Conservation (phyloP, 2,797 vertebrate genomes). For the Pyrocephalus nanus region DNA sequence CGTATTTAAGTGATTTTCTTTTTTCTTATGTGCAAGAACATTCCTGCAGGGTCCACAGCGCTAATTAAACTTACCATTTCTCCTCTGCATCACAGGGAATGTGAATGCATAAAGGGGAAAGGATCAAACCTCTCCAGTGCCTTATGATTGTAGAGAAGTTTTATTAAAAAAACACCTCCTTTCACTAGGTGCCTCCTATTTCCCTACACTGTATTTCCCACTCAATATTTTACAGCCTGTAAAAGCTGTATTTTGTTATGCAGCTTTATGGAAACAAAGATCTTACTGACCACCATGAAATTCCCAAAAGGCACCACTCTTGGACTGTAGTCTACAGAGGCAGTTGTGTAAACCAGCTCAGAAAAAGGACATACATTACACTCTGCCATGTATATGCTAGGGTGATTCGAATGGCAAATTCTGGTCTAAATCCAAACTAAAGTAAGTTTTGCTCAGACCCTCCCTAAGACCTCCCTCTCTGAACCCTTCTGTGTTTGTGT, state of each 20-base stretch:
- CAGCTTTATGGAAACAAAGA: constrained; percentile 54
- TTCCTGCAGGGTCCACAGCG: background rate
- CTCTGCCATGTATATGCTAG: constrained; percentile 46
- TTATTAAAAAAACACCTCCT: constrained; percentile 22
- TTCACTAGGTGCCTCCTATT: constrained; percentile 22
- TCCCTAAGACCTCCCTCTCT: background rate
- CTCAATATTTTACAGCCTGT: constrained; percentile 50
- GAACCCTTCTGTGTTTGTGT: constrained; percentile 28
- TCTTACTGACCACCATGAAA: constrained; percentile 32
- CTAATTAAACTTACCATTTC: constrained; percentile 26
- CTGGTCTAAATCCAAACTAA: constrained; percentile 52
- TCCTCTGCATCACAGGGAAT: background rate
- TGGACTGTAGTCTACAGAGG: constrained; percentile 30
- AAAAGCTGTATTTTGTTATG: constrained; percentile 23
- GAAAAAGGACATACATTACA: constrained; percentile 54
- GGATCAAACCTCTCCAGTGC: constrained; percentile 8
- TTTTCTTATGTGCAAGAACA: background rate
- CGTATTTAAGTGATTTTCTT: background rate
- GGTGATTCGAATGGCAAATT: constrained; percentile 57
- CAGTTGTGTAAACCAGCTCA: constrained; percentile 51
- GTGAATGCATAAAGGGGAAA: background rate
- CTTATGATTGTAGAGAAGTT: constrained; percentile 9
- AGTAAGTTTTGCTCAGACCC: constrained; percentile 25
- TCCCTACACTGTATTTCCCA: constrained; percentile 17
- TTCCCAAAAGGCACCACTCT: background rate